These are phyloP conservation scores for Myotis brandtii DNA, from an alignment of 2,113 vertebrate genomes.

Conservation along the genomic window DNA sequence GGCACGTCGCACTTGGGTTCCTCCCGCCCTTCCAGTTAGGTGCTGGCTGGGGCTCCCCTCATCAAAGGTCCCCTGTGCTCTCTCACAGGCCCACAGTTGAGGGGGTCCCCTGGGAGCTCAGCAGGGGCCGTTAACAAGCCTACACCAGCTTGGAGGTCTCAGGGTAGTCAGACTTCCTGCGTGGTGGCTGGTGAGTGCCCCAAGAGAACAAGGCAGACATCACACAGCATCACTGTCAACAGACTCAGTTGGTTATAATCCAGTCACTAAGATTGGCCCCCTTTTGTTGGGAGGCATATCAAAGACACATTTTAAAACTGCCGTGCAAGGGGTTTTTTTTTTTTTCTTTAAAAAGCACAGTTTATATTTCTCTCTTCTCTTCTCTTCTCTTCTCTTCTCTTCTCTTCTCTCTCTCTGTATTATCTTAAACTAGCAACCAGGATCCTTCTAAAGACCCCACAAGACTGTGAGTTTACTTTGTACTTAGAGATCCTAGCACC, in stretches of 20 bases:
- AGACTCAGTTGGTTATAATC: background rate
- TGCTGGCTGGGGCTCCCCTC: background rate
- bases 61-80: background rate
- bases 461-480: background rate
- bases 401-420: background rate
- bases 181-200: fast-evolving
- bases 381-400: too few relatives aligned
- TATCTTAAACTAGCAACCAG: background rate
- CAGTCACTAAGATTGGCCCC: background rate
- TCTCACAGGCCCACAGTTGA: background rate
- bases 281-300: background rate
- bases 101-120: background rate
- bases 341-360: background rate
- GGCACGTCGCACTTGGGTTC: background rate
- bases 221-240: background rate
- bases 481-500: background rate
- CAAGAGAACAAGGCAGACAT: background rate
- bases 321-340: background rate
- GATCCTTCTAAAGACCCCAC: background rate
- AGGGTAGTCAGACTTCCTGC: background rate
- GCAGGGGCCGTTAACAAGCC: background rate
- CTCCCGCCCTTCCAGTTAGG: too few relatives aligned
- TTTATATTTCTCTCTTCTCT: background rate
- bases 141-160: background rate
- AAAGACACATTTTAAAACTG: conserved; percentile 14